phyloP scores from a whole-genome alignment of 1,140 invertebrate genomes.

The Coelopa frigida region DNA sequence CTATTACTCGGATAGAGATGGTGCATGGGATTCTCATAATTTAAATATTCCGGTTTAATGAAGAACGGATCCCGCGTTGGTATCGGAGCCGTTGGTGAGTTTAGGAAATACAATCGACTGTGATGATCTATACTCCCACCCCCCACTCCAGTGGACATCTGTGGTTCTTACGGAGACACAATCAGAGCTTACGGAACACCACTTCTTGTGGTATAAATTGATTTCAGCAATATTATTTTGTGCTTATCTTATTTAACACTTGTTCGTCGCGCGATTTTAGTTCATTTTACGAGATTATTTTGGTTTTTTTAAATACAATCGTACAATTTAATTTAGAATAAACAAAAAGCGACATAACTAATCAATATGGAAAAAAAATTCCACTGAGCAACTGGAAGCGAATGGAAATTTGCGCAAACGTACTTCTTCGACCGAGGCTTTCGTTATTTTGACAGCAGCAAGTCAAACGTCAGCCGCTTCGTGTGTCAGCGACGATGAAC shows the following conservation, averaged over 20 bases:
- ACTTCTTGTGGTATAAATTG: too few relatives aligned
- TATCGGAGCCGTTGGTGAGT: slow-evolving; percentile 32
- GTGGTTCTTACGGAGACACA: slow-evolving; percentile 4
- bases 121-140: slow-evolving; percentile 43
- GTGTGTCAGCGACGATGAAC: too few relatives aligned
- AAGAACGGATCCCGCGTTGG: slow-evolving; percentile 36
- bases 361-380: slow-evolving; percentile 45
- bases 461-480: too few relatives aligned
- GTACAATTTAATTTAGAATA: slow-evolving; percentile 29
- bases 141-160: slow-evolving; percentile 24
- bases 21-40: slow-evolving; percentile 44
- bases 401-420: slow-evolving; percentile 10
- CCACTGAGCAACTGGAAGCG: slow-evolving; percentile 15
- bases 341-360: slow-evolving; percentile 46
- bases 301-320: slow-evolving; percentile 8
- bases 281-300: slow-evolving; percentile 3
- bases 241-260: slow-evolving; percentile 2
- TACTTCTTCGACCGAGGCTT: too few relatives aligned
- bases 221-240: neutral
- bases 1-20: slow-evolving; percentile 37
- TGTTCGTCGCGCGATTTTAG: slow-evolving; percentile 2
- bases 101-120: slow-evolving; percentile 41
- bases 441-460: too few relatives aligned
- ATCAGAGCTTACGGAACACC: too few relatives aligned
- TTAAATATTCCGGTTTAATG: slow-evolving; percentile 42